A percentile compares a stretch with the other conserved stretches of the same genome.
These are phyloP conservation scores for Terebella lapidaria DNA, from an alignment of 2,888 invertebrate species.

Conservation along the genomic window DNA sequence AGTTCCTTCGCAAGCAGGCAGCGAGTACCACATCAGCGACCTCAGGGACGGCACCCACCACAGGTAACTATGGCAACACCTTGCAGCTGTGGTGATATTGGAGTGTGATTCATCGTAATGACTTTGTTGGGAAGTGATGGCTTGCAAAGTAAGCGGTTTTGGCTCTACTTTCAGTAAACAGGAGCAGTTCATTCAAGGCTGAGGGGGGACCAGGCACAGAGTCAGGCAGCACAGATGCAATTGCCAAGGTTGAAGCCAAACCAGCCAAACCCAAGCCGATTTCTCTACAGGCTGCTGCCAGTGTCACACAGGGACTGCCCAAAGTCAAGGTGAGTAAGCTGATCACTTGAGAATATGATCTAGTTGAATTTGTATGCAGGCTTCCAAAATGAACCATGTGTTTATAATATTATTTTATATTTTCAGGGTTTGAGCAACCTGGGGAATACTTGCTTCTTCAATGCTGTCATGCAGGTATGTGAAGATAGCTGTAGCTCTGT, in stretches of 20 bases:
- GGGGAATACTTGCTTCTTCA: slow-evolving; percentile 96
- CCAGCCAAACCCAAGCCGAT: not conserved
- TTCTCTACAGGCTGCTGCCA: not conserved
- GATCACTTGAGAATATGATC: too few species aligned
- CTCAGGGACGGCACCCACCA: not conserved
- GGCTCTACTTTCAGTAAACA: slow-evolving; percentile 2
- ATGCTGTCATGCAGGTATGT: slow-evolving; percentile 81
- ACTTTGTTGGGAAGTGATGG: too few species aligned
- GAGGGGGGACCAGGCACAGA: not conserved
- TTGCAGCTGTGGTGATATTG: too few species aligned
- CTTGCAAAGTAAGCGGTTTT: too few species aligned
- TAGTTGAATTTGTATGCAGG: not conserved
- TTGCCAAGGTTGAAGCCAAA: not conserved
- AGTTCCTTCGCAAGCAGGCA: slow-evolving; percentile 60
- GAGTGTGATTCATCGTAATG: too few species aligned
- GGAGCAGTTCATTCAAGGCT: not conserved
- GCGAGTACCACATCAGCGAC: not conserved
- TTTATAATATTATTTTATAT: not conserved
- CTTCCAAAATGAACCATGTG: slow-evolving; percentile 17
- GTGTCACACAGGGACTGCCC: slow-evolving; percentile 7
- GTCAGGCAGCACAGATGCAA: not conserved
- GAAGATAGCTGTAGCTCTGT: too few species aligned
- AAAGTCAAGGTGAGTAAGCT: slow-evolving; percentile 12
- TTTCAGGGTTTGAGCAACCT: slow-evolving; percentile 73
- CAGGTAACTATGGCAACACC: too few species aligned